These are phyloP conservation scores for Pseudomyrmex cubaensis DNA, from an alignment of 1,140 invertebrate species.

Conservation along the genomic window DNA sequence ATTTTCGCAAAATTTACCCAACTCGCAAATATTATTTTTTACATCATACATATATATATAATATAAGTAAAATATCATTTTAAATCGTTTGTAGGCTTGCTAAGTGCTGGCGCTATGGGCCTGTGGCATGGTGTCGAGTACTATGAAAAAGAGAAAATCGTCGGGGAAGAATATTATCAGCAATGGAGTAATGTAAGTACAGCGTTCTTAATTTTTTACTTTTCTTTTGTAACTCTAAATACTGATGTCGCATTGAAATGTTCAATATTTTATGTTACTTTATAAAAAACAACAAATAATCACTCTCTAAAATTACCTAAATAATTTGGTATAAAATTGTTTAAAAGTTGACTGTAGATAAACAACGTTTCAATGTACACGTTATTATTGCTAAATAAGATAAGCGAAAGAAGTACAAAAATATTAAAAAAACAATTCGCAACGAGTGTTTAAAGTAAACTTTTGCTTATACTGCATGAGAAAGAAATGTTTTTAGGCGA, in stretches of 20 bases:
- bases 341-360: background rate
- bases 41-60: too few species aligned
- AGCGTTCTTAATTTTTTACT: slow-evolving; percentile 10
- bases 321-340: background rate
- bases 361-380: background rate
- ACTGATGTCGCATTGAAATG: background rate
- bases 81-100: slow-evolving; percentile 87
- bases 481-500: slow-evolving; percentile 37
- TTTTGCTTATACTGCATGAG: slow-evolving; percentile 10
- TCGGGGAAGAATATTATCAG: slow-evolving; percentile 95
- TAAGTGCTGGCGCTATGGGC: slow-evolving; percentile 96
- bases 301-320: background rate
- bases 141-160: slow-evolving; percentile 96
- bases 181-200: slow-evolving; percentile 95
- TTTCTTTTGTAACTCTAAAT: background rate
- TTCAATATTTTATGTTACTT: background rate
- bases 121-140: slow-evolving; percentile 98
- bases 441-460: background rate
- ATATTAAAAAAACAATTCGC: background rate
- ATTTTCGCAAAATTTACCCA: background rate
- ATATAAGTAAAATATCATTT: background rate
- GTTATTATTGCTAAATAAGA: background rate
- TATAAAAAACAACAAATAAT: background rate
- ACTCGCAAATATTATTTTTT: background rate
- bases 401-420: background rate